Percentiles rank a stretch among this genome's conserved stretches.
Evolutionary conservation across 2,797 vertebrate genomes (phyloP).

Genomic region (Microchirus variegatus): DNA sequence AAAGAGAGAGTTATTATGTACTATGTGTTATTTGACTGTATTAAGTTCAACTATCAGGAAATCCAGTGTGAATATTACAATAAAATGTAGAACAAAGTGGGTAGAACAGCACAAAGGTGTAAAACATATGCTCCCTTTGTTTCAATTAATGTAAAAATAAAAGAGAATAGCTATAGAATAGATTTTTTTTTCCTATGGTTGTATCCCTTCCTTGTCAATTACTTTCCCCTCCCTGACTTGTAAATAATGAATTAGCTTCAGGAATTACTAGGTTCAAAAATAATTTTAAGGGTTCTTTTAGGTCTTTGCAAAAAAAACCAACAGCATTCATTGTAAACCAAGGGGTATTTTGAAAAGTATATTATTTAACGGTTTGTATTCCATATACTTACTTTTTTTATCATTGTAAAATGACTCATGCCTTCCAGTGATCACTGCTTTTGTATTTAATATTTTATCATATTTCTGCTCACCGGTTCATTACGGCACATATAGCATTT

Average conservation of each 20-base stretch:
- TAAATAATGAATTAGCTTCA: slow-evolving; percentile 59
- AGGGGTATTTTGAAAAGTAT: not conserved
- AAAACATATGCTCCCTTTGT: slow-evolving; percentile 34
- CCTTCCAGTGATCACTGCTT: not conserved
- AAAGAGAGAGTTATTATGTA: slow-evolving; percentile 53
- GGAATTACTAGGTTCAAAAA: slow-evolving; percentile 37
- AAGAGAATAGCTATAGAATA: too few species aligned
- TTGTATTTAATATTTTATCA: not conserved
- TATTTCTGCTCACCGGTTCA: not conserved
- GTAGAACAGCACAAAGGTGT: slow-evolving; percentile 39
- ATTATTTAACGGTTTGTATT: not conserved
- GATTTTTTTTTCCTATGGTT: not conserved
- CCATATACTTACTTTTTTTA: not conserved
- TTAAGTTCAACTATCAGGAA: slow-evolving; percentile 51
- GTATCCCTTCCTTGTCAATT: slow-evolving; percentile 43
- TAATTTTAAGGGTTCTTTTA: slow-evolving; percentile 7
- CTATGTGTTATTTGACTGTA: slow-evolving; percentile 51
- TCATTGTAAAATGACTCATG: not conserved
- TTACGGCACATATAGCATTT: slow-evolving; percentile 7
- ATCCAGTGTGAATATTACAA: slow-evolving; percentile 41
- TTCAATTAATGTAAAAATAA: slow-evolving; percentile 10
- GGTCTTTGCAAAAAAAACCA: slow-evolving; percentile 1
- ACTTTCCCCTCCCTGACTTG: slow-evolving; percentile 21
- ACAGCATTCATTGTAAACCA: not conserved
- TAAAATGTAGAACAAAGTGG: not conserved